Base-by-base conservation (phyloP, 2,888 invertebrate genomes). In the Rutpela maculata region DNA sequence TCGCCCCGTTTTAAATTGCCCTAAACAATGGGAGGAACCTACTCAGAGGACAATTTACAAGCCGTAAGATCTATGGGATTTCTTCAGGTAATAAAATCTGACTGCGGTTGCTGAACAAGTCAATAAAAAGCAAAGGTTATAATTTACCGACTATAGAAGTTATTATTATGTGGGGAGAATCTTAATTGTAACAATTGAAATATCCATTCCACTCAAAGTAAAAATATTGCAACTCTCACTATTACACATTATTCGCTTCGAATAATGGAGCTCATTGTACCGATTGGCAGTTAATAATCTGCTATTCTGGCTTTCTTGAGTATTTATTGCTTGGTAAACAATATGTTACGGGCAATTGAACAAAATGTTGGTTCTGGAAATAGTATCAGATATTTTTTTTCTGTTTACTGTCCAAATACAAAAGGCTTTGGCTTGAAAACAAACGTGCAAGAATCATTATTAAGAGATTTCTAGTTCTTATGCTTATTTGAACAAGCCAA, bases 1-100 rank as follows among this genome's bases (percentile, higher is more conserved):
- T 78, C 78, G 85, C 85, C 86, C 85, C 83, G 81, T 78, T 85
- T 86, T 85, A 85, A 84, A 86, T 85, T 83, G 79, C 81, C 81
- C 76, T 74, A 76, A 80, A 85, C 86, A 86, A 86, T 83, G 77
- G 83, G 81, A 78, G 81, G 77, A 76, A 79, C 57, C 76, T 68
- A 78, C 74, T 78, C 75, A 62, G 67, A 78, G 76, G 78, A 56
- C 79, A 81, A 80, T 79, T 80, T 84, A 85, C 85, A 84, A 84
- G 81, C 84, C 84, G 62, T 83, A 81, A 77, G 77, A 82, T 78
- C 77, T 78, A 75, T 75, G 73, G 74, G 65, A 82, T 81, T 77
- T 82, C 78, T 78, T 78, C 85, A 85, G 84, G 85, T 84, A 84
- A 81, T 82, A 82, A 82, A 70, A 38, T 69, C 26, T 43, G 19